phyloP scores from a whole-genome alignment of 2,797 vertebrate genomes.

The Phylloscopus collybita region DNA sequence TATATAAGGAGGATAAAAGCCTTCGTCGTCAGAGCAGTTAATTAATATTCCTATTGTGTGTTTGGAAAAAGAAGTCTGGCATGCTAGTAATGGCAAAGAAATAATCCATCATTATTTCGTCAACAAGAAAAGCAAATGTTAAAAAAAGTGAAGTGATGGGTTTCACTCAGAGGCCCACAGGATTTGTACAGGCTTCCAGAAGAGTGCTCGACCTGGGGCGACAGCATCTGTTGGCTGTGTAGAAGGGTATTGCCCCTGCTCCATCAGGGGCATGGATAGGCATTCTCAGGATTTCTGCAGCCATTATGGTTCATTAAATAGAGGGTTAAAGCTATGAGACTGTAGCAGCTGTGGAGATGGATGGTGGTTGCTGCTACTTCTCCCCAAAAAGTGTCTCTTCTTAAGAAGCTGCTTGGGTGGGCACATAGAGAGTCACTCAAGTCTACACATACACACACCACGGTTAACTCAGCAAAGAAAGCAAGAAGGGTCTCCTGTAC shows the following conservation, averaged over 20 bases:
- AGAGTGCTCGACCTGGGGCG: rapidly evolving
- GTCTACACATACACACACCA: neutral
- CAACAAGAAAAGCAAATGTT: neutral
- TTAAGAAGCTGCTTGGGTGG: neutral
- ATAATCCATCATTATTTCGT: constrained; percentile 35
- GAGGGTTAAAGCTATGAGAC: neutral
- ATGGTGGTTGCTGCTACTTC: neutral
- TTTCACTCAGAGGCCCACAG: neutral
- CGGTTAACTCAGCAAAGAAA: neutral
- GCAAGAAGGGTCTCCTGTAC: too few species aligned
- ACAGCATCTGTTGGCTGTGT: neutral
- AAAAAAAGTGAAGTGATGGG: neutral
- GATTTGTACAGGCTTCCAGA: neutral
- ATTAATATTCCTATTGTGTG: constrained; percentile 43
- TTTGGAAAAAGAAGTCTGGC: constrained; percentile 37
- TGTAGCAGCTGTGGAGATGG: neutral
- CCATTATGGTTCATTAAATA: neutral
- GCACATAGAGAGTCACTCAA: neutral
- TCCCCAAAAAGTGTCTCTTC: neutral
- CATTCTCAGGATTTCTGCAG: neutral
- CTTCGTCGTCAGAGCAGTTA: neutral
- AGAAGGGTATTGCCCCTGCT: neutral
- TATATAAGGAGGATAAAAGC: constrained; percentile 51
- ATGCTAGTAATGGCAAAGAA: neutral
- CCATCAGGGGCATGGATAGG: rapidly evolving